These are phyloP conservation scores for Epinotia bilunana DNA, from an alignment of 2,888 invertebrate genomes.

Conservation along the genomic window DNA sequence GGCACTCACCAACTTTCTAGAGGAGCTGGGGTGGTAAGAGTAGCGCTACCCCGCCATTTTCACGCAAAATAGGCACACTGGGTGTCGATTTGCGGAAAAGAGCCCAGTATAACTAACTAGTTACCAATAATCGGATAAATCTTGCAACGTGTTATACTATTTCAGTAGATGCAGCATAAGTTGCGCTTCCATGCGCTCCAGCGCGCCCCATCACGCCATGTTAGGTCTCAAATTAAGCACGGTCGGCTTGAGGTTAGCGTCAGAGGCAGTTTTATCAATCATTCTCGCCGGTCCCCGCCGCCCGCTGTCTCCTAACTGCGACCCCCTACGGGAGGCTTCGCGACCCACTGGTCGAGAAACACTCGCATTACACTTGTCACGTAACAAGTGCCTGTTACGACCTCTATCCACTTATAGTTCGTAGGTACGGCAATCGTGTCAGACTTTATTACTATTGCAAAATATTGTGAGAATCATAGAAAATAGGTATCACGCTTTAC, in stretches of 20 bases:
- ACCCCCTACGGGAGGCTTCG: too few relatives aligned
- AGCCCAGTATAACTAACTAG: too few relatives aligned
- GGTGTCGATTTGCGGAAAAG: too few relatives aligned
- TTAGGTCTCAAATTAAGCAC: background rate
- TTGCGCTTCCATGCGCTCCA: background rate
- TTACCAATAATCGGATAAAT: background rate
- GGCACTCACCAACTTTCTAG: too few relatives aligned
- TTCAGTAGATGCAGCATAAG: slow-evolving; percentile 1
- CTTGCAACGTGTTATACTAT: background rate
- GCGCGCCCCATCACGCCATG: background rate
- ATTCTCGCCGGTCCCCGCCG: too few relatives aligned
- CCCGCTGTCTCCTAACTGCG: too few relatives aligned
- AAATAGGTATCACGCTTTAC: background rate
- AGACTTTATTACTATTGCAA: slow-evolving; percentile 8
- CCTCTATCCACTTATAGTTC: slow-evolving; percentile 10
- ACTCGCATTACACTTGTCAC: background rate
- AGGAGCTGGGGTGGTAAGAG: too few relatives aligned
- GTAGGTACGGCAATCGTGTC: background rate
- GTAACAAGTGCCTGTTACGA: slow-evolving; percentile 13
- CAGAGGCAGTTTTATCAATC: background rate
- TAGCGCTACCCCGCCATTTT: too few relatives aligned
- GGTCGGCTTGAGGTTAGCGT: background rate
- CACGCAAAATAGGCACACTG: too few relatives aligned
- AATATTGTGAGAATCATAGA: background rate
- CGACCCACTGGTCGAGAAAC: too few relatives aligned